Conservation (phyloP, 2,797 vertebrate genomes). For the Catamblyrhynchus diadema region DNA sequence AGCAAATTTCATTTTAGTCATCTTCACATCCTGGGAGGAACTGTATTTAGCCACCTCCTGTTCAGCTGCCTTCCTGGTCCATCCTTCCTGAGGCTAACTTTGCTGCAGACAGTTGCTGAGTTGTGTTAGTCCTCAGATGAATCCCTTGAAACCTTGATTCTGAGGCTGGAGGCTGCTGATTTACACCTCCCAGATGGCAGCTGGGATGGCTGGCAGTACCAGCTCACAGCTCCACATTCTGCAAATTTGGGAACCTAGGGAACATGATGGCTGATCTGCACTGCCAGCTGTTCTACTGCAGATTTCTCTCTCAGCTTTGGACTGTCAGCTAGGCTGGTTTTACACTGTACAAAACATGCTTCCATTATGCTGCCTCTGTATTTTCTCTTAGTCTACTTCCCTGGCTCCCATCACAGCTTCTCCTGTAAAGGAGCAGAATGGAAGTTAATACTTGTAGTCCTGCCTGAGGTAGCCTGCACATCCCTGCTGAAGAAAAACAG, state of each 20-base stretch:
- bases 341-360: neutral
- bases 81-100: neutral
- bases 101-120: rapidly evolving
- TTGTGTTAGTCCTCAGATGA: neutral
- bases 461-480: neutral
- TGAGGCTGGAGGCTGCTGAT: neutral
- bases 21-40: neutral
- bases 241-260: neutral
- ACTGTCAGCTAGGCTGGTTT: neutral
- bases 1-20: neutral
- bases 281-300: neutral
- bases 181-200: neutral
- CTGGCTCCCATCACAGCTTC: neutral
- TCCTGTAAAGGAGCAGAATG: neutral
- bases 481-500: neutral
- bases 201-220: neutral
- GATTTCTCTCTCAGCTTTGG: neutral
- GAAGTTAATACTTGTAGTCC: neutral
- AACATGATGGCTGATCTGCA: rapidly evolving
- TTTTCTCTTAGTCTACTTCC: neutral
- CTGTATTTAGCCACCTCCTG: neutral
- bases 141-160: neutral
- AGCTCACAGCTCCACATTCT: neutral
- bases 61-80: neutral
- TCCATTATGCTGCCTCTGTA: neutral